Percentiles rank a stretch among this genome's conserved stretches.
phyloP scores from a whole-genome alignment of 2,888 invertebrate genomes.

The Xestia ashworthii region DNA sequence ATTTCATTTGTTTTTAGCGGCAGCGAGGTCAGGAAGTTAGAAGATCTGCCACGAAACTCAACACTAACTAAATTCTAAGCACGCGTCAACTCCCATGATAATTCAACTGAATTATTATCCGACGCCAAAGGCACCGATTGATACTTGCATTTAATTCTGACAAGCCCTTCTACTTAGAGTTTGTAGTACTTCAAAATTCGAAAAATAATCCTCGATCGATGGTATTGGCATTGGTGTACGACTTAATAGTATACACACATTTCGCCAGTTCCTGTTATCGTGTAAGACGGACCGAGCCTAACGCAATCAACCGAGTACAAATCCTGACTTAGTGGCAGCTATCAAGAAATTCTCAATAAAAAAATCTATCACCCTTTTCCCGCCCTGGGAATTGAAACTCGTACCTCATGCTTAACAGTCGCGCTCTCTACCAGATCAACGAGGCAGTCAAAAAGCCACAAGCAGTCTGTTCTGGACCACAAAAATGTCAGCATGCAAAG shows the following conservation, averaged over 20 bases:
- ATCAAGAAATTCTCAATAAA: not conserved
- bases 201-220: not conserved
- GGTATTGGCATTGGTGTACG: rapidly evolving
- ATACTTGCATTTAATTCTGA: too few relatives aligned
- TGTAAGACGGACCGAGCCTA: not conserved
- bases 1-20: too few relatives aligned
- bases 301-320: not conserved
- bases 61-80: not conserved
- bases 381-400: not conserved
- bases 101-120: slow-evolving; percentile 2
- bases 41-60: not conserved
- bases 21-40: not conserved
- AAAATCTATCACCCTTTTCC: not conserved
- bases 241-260: not conserved
- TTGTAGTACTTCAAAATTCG: not conserved
- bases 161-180: too few relatives aligned
- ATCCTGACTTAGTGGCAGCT: not conserved
- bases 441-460: not conserved
- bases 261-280: not conserved
- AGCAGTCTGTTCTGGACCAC: not conserved
- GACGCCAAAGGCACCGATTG: too few relatives aligned
- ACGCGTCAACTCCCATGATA: not conserved
- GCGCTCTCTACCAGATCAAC: not conserved
- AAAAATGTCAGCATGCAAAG: not conserved
- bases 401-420: not conserved